Evolutionary conservation across 2,113 vertebrate species (phyloP).

Genomic region (Nesogale talazaci): DNA sequence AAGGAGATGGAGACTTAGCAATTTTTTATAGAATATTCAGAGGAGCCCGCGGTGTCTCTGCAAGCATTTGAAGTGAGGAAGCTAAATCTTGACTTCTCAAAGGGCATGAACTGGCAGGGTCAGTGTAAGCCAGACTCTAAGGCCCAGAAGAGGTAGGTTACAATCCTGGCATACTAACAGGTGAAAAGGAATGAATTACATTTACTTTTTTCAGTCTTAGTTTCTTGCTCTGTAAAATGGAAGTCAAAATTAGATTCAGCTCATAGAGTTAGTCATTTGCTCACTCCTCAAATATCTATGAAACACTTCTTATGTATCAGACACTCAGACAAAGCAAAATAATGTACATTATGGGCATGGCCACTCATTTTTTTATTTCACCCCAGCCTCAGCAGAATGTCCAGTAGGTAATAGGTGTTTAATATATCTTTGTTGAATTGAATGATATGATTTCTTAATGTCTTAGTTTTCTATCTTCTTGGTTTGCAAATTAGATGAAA

Average conservation of each 20-base stretch:
- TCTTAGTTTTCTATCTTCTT: not conserved
- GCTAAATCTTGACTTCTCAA: not conserved
- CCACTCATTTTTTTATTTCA: not conserved
- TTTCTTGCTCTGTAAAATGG: slow-evolving; percentile 18
- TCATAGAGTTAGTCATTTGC: not conserved
- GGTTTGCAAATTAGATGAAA: slow-evolving; percentile 27
- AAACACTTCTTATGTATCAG: not conserved
- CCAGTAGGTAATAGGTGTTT: not conserved
- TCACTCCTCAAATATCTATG: not conserved
- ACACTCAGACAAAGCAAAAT: not conserved
- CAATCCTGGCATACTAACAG: not conserved
- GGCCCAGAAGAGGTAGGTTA: not conserved
- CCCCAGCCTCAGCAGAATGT: not conserved
- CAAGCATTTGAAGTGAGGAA: not conserved
- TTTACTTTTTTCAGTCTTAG: slow-evolving; percentile 4
- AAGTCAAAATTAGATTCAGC: not conserved
- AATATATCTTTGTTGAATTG: not conserved
- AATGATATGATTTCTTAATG: not conserved
- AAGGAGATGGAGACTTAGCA: not conserved
- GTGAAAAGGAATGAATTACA: not conserved
- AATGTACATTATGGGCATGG: not conserved
- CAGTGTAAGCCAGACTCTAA: not conserved
- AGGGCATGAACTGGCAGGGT: not conserved
- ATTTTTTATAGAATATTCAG: not conserved
- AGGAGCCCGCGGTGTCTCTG: not conserved